Evolutionary conservation across 2,797 vertebrate species (phyloP).

Genomic region (Sebastes variabilis): DNA sequence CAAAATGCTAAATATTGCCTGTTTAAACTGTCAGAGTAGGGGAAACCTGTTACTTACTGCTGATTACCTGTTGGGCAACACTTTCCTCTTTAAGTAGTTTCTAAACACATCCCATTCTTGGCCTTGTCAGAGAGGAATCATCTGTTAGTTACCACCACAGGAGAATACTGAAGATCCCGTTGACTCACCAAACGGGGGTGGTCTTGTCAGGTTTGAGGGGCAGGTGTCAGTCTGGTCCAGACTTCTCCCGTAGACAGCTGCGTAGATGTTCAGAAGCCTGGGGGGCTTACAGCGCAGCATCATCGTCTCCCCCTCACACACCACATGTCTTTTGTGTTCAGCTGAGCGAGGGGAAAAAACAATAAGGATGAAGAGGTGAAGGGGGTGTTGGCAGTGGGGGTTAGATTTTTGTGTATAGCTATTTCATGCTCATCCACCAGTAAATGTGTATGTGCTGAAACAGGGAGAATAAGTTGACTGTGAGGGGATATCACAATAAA

Average conservation of each 20-base stretch:
- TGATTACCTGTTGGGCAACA: background rate
- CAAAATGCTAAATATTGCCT: background rate
- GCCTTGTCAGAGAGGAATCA: background rate
- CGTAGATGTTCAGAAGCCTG: conserved; percentile 93
- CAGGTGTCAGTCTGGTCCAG: conserved; percentile 83
- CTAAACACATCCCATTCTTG: background rate
- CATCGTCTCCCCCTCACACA: conserved; percentile 90
- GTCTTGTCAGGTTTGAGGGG: conserved; percentile 68
- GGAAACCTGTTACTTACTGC: background rate
- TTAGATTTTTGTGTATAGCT: background rate
- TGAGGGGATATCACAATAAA: background rate
- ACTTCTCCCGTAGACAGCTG: conserved; percentile 89
- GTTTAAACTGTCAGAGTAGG: background rate
- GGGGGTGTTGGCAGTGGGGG: background rate
- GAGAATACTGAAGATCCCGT: background rate
- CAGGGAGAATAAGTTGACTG: background rate
- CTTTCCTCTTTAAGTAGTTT: background rate
- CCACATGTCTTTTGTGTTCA: conserved; percentile 91
- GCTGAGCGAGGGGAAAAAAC: conserved; percentile 72
- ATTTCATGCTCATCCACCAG: background rate
- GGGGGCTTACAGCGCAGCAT: conserved; percentile 91
- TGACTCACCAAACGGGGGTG: conserved; percentile 87
- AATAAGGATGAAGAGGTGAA: background rate
- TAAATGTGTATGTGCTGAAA: background rate
- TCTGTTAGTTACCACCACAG: background rate